phyloP scores from a whole-genome alignment of 2,888 invertebrate genomes.

The Acanthosepion esculentum region DNA sequence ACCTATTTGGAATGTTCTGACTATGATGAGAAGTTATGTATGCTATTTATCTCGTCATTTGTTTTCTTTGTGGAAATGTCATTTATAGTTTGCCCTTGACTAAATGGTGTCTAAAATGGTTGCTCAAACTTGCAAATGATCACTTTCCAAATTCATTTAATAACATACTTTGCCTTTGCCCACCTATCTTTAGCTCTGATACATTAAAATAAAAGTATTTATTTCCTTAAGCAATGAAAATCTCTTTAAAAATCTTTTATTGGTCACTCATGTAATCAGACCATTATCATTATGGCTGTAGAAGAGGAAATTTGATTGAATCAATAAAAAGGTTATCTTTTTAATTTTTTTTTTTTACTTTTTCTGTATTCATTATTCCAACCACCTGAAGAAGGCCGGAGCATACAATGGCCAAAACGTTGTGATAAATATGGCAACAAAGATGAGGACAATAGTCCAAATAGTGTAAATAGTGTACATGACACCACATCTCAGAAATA shows the following conservation, averaged over 20 bases:
- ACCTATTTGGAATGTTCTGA: neutral
- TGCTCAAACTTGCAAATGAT: neutral
- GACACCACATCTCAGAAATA: no score
- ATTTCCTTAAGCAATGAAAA: slow-evolving; percentile 33
- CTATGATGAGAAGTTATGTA: neutral
- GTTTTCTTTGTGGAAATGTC: neutral
- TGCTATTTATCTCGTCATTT: neutral
- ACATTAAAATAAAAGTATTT: neutral
- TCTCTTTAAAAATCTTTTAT: neutral
- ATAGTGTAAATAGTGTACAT: no score
- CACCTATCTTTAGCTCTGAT: neutral
- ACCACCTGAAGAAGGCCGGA: no score
- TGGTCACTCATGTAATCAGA: neutral
- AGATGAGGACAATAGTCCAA: no score
- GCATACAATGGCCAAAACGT: no score
- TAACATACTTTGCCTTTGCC: neutral
- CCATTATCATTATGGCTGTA: neutral
- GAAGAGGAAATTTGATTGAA: no score
- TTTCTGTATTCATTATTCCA: no score
- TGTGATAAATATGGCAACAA: no score
- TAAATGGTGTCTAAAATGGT: neutral
- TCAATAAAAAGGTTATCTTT: neutral
- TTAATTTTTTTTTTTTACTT: neutral
- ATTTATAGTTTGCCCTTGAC: neutral
- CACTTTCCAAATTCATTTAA: neutral